Conservation (phyloP, 2,113 vertebrate genomes). For the Anolis sagrei region DNA sequence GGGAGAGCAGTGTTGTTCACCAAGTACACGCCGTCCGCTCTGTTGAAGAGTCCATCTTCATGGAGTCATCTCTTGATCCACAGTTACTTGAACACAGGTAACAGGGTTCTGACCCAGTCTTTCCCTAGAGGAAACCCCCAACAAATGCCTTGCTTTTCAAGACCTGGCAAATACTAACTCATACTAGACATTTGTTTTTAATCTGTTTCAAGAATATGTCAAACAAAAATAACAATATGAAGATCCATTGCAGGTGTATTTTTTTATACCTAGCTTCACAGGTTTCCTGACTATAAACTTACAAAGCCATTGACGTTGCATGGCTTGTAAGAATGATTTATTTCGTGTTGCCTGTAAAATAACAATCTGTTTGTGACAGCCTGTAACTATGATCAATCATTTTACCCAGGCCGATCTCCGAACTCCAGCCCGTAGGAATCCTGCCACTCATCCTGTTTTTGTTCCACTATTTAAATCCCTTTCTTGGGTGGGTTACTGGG, state of each 20-base stretch:
- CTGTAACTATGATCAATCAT: slow-evolving; percentile 19
- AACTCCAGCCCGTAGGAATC: too few species aligned
- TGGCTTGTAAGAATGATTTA: neutral
- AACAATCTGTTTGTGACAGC: slow-evolving; percentile 31
- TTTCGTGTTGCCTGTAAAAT: neutral
- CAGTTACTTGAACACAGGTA: slow-evolving; percentile 86
- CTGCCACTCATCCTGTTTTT: too few species aligned
- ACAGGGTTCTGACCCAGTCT: slow-evolving; percentile 65
- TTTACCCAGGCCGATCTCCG: too few species aligned
- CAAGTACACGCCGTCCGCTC: slow-evolving; percentile 85
- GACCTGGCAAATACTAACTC: slow-evolving; percentile 70
- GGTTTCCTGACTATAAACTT: neutral
- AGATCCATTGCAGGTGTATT: slow-evolving; percentile 16
- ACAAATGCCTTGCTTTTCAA: slow-evolving; percentile 44
- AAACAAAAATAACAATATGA: slow-evolving; percentile 42
- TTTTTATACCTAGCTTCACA: slow-evolving; percentile 22
- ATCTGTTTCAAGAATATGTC: slow-evolving; percentile 50
- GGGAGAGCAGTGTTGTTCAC: slow-evolving; percentile 84
- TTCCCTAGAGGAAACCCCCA: slow-evolving; percentile 44
- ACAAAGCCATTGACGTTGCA: neutral
- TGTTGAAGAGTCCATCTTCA: slow-evolving; percentile 89
- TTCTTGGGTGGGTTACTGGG: too few species aligned
- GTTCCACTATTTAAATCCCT: too few species aligned
- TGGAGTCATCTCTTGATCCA: slow-evolving; percentile 85
- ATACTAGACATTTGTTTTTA: slow-evolving; percentile 55